These are phyloP conservation scores for Symphodus melops DNA, from an alignment of 2,113 vertebrate genomes.

Conservation along the genomic window DNA sequence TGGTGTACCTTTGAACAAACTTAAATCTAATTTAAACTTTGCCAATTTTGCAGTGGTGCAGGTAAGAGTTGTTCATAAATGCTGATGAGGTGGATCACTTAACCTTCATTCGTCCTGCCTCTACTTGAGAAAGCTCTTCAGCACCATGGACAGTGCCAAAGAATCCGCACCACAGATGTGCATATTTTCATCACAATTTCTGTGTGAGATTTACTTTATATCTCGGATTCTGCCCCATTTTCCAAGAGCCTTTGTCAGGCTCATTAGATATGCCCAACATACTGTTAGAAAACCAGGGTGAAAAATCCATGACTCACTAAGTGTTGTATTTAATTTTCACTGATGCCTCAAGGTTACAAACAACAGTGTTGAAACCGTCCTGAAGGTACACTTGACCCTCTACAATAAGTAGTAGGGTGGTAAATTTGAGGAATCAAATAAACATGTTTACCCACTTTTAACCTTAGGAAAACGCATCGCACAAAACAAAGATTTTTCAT, in stretches of 20 bases:
- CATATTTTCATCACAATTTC: background rate
- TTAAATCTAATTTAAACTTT: conserved; percentile 22
- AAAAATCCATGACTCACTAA: conserved; percentile 32
- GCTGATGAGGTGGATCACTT: conserved; percentile 28
- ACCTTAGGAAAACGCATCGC: conserved; percentile 31
- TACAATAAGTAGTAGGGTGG: background rate
- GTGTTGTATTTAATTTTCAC: conserved; percentile 43
- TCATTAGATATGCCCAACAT: conserved; percentile 4
- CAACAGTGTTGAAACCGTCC: background rate
- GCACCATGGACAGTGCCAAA: conserved; percentile 57
- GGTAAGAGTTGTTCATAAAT: conserved; percentile 28
- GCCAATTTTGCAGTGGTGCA: background rate
- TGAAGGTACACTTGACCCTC: conserved; percentile 17
- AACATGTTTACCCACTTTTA: conserved; percentile 50
- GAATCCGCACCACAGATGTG: background rate
- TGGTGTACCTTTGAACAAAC: conserved; percentile 24
- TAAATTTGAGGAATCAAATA: conserved; percentile 6
- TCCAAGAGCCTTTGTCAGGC: background rate
- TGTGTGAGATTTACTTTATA: background rate
- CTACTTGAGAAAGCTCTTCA: conserved; percentile 37
- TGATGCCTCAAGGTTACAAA: conserved; percentile 16
- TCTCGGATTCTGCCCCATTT: conserved; percentile 8
- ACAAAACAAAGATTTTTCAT: conserved; percentile 35
- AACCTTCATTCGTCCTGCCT: conserved; percentile 49
- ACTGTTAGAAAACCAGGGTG: conserved; percentile 8